Conservation (phyloP, 1,140 invertebrate species). For the Olivierus martensii region DNA sequence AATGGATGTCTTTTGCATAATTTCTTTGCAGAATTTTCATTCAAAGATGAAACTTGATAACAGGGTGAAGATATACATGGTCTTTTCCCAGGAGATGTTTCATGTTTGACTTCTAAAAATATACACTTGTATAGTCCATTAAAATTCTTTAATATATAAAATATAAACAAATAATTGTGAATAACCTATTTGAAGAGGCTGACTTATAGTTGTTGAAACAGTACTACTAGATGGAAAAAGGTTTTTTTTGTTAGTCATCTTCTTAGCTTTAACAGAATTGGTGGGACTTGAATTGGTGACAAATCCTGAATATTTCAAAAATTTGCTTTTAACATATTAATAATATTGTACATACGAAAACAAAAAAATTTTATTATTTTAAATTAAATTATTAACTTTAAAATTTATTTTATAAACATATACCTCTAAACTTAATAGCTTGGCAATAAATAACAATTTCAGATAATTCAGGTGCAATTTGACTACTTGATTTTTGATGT, state of each 20-base stretch:
- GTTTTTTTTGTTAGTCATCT: conserved; percentile 10
- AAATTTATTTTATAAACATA: neutral
- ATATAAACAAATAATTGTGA: too few relatives aligned
- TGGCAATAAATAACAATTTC: conserved; percentile 88
- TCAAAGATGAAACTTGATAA: conserved; percentile 80
- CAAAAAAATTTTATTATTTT: too few relatives aligned
- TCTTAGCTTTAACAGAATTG: conserved; percentile 37
- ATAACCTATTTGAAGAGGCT: conserved; percentile 8
- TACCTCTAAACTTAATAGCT: conserved; percentile 83
- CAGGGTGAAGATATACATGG: conserved; percentile 35
- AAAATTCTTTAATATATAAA: too few relatives aligned
- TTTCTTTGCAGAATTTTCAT: conserved; percentile 82
- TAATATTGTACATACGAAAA: too few relatives aligned
- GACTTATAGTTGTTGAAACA: conserved; percentile 9
- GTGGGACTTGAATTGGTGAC: conserved; percentile 41
- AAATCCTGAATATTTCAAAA: conserved; percentile 21
- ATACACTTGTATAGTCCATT: too few relatives aligned
- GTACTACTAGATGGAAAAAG: conserved; percentile 4
- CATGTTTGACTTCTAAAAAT: conserved; percentile 5
- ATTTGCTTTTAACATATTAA: too few relatives aligned
- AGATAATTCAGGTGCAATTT: conserved; percentile 84
- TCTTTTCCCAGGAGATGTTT: conserved; percentile 3
- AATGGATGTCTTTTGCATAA: conserved; percentile 75
- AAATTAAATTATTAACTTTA: too few relatives aligned
- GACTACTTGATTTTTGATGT: conserved; percentile 61